A percentile compares a stretch with the other conserved stretches of the same genome.
These are phyloP conservation scores for Trichonephila clavipes DNA, from an alignment of 1,140 invertebrate species.

Conservation along the genomic window DNA sequence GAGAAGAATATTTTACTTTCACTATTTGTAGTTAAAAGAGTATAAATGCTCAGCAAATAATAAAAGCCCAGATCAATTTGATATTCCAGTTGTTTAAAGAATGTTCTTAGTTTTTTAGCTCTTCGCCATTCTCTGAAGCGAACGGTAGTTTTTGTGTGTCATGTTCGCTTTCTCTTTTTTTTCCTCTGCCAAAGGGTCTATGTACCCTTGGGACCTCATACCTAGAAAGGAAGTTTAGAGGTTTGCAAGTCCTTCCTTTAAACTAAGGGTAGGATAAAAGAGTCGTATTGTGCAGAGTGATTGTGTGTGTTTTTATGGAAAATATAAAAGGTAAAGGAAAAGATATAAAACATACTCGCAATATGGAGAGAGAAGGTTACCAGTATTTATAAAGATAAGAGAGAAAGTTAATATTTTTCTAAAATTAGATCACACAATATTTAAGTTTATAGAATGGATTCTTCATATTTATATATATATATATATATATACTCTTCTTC, in stretches of 20 bases:
- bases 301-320: not conserved
- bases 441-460: no score
- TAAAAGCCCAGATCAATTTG: not conserved
- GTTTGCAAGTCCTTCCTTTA: not conserved
- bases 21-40: not conserved
- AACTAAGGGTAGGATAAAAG: not conserved
- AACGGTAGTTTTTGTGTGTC: conserved; percentile 7
- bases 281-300: not conserved
- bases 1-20: not conserved
- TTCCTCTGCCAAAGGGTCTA: not conserved
- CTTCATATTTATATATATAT: no score
- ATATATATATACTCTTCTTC: no score
- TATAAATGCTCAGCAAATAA: not conserved
- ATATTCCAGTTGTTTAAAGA: conserved; percentile 27
- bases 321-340: not conserved
- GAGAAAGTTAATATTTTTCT: not conserved
- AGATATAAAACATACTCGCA: not conserved
- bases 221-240: not conserved
- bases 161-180: not conserved
- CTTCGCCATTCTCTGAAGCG: not conserved
- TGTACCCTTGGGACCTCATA: not conserved
- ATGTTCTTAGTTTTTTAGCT: not conserved
- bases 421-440: no score
- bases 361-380: not conserved
- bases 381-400: not conserved